Conservation (phyloP, 2,888 invertebrate species). For the Cryptocephalus primarius region DNA sequence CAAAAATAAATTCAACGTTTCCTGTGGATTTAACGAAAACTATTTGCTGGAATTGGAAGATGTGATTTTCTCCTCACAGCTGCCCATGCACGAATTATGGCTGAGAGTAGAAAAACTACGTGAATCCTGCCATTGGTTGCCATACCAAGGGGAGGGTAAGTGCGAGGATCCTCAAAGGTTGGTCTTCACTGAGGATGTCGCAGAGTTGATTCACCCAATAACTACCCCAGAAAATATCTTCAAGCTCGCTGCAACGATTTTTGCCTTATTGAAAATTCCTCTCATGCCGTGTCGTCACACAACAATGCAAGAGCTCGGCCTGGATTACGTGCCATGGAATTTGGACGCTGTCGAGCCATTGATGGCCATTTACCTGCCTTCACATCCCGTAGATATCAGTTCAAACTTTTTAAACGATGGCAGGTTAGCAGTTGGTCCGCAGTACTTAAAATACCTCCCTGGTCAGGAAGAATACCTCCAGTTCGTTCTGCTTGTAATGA, state of each 20-base stretch:
- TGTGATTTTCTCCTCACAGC: slow-evolving; percentile 45
- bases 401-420: slow-evolving; percentile 35
- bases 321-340: slow-evolving; percentile 38
- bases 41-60: slow-evolving; percentile 50
- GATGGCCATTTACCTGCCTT: slow-evolving; percentile 33
- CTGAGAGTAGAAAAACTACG: slow-evolving; percentile 61
- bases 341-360: slow-evolving; percentile 43
- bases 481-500: slow-evolving; percentile 42
- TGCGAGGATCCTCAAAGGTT: slow-evolving; percentile 56
- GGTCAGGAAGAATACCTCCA: slow-evolving; percentile 49
- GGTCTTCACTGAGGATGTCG: slow-evolving; percentile 50
- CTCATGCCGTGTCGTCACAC: slow-evolving; percentile 41
- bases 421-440: slow-evolving; percentile 46
- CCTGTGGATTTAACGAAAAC: slow-evolving; percentile 34
- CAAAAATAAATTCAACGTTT: slow-evolving; percentile 1
- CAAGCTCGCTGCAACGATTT: slow-evolving; percentile 47
- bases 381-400: slow-evolving; percentile 29
- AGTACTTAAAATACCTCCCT: slow-evolving; percentile 46
- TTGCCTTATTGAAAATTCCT: slow-evolving; percentile 47
- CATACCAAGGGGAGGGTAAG: slow-evolving; percentile 34
- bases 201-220: slow-evolving; percentile 59
- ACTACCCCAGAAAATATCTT: slow-evolving; percentile 46
- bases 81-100: slow-evolving; percentile 67
- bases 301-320: slow-evolving; percentile 35
- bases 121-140: slow-evolving; percentile 61